Base-by-base conservation (phyloP, 2,113 vertebrate genomes). In the Tamias sibiricus region DNA sequence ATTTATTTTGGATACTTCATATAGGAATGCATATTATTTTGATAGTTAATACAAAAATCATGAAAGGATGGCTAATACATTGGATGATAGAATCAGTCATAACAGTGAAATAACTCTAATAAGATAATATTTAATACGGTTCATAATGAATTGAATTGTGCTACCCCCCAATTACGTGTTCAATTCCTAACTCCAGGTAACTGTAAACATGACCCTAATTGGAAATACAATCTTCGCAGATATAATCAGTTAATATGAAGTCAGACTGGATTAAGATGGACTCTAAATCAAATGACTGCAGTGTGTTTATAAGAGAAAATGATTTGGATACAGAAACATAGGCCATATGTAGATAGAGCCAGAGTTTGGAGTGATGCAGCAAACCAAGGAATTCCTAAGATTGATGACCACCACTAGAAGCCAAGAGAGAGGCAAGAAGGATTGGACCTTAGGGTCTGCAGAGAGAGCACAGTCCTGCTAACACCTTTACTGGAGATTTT, bases 1-100 rank as follows among this genome's bases (percentile, higher is more conserved):
- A 82, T 92, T 92, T 59, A 96, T 40, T 90, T 90, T 81, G 47
- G 9, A 52, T 62, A 77, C 42, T 83, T 71, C 52, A n/a, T 28
- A 54, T 30, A 69, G 49, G 35, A 92, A 86, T 81, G 35, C 16
- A 64, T 66, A 69, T 74, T 16, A 49, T 74, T 85, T 90, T 44
- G 17, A 22, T 66, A 62, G n/a, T 4, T 49, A 28, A 81, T 68
- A 16, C 49, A 75, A 90, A 96, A 81, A 12, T 59, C 85, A 68
- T 14, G 28, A 24, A 76, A 71, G 28, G 66, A 76, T 52, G 17
- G 26, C 19, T 87, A 90, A 90, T 76, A 62, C 14, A 32, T 10
- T 42, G 26, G 35, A 57, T 44, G 54, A 87, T 8, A 93, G 44
- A 86, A 74, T 74, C 62, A 92, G 9, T 47, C 54, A 74, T 40